phyloP scores from a whole-genome alignment of 2,113 vertebrate species.

The Apus apus region DNA sequence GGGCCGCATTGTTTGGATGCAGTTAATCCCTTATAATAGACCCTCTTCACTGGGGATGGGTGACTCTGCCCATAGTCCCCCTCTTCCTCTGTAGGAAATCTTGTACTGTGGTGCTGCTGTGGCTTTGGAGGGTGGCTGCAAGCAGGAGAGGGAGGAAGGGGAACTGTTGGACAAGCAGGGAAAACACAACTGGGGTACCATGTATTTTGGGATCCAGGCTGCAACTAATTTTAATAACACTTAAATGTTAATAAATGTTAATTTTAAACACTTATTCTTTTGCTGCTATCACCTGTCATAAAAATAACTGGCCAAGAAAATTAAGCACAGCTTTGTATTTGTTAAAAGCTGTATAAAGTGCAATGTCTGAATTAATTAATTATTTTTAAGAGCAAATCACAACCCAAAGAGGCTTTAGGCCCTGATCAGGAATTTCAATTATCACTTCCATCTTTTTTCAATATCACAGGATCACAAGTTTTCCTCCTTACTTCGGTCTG shows the following conservation, averaged over 20 bases:
- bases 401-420: background rate
- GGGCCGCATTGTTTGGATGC: background rate
- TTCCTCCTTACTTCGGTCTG: background rate
- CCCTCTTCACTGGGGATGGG: background rate
- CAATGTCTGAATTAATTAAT: background rate
- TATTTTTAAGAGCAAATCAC: background rate
- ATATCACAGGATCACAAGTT: background rate
- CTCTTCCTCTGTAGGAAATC: background rate
- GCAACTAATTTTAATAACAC: background rate
- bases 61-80: background rate
- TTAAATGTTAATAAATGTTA: too few relatives aligned
- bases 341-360: background rate
- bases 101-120: background rate
- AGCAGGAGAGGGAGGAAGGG: background rate
- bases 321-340: background rate
- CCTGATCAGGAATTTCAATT: background rate
- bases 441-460: background rate
- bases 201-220: background rate
- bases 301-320: background rate
- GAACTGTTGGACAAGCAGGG: background rate
- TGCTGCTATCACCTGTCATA: background rate
- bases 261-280: too few relatives aligned
- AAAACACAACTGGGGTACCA: background rate
- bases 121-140: background rate
- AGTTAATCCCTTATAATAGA: slow-evolving; percentile 36